Evolutionary conservation across 2,113 vertebrate species (phyloP), one percentile per base, ranked within the genome.

Genomic region (Struthio camelus): DNA sequence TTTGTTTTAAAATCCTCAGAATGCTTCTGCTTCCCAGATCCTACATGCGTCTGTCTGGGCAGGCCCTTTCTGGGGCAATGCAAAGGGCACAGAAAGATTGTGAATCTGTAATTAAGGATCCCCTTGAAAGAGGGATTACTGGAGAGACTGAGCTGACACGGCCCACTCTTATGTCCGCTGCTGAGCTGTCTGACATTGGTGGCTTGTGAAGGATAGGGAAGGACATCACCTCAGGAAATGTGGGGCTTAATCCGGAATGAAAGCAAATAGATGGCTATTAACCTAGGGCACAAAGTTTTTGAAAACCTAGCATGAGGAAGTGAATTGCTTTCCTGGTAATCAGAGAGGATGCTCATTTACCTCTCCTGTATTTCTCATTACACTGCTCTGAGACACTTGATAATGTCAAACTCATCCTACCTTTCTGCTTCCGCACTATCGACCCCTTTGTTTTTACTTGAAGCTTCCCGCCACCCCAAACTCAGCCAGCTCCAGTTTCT

Each of bases 251-350:
- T 80, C 67, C 85, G 83, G 62, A 89, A 20, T 48, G 69, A 91
- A 89, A 96, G 71, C 56, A 91, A 88, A 94, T 82, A 83, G 91
- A 81, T 85, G 62, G 34, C 91, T 87, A 77, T 94, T 94, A 95
- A 94, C 67, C 51, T 90, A 71, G 0, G 4, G 17, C 81, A 85
- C 62, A 94, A 91, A 89, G 87, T 75, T 96, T 96, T 85, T 91
- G 81, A 94, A 94, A 95, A 87, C 34, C 86, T 94, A 87, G 89
- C 87, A 66, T 9, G 51, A 92, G 81, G 92, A 78, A 94, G 84
- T 89, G 78, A 96, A 91, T 75, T 90, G 85, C 94, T 95, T 94
- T 95, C 75, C 79, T 3, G 0, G 50, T 95, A 85, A 96, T 95
- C 89, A 70, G 84, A 40, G n/a, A 38, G 50, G n/a, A 53, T 83